Percentiles rank a stretch among this genome's conserved stretches.
These are phyloP conservation scores for Paratilapia polleni DNA, from an alignment of 2,113 vertebrate species.

Conservation along the genomic window DNA sequence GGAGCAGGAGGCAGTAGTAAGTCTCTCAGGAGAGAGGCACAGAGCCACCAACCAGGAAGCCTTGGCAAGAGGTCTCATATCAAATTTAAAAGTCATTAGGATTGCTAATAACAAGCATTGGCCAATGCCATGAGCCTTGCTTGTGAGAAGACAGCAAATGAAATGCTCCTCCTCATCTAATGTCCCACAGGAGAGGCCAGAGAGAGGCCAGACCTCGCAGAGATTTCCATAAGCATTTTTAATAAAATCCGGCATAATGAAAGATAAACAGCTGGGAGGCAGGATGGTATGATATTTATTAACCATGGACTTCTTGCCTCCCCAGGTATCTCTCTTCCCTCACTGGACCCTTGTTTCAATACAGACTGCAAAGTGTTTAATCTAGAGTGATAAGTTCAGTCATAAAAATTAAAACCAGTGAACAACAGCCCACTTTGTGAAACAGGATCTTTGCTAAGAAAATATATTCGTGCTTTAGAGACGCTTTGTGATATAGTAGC, in stretches of 20 bases:
- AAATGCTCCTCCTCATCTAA: slow-evolving; percentile 61
- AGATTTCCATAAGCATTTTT: slow-evolving; percentile 69
- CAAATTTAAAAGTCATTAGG: slow-evolving; percentile 81
- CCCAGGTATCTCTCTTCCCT: slow-evolving; percentile 39
- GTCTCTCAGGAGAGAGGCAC: slow-evolving; percentile 62
- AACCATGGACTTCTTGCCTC: slow-evolving; percentile 40
- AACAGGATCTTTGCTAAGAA: slow-evolving; percentile 21
- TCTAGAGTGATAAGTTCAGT: slow-evolving; percentile 48
- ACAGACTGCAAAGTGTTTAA: slow-evolving; percentile 55
- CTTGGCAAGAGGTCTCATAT: slow-evolving; percentile 73
- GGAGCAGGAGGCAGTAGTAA: slow-evolving; percentile 67
- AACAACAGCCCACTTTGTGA: slow-evolving; percentile 7
- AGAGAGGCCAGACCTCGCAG: slow-evolving; percentile 46
- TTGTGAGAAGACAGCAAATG: slow-evolving; percentile 59
- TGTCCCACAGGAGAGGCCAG: slow-evolving; percentile 57
- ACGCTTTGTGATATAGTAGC: slow-evolving; percentile 7
- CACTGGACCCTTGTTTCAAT: slow-evolving; percentile 47
- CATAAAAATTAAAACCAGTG: slow-evolving; percentile 47
- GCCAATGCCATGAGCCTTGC: slow-evolving; percentile 48
- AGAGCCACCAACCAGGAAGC: slow-evolving; percentile 64
- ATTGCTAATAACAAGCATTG: slow-evolving; percentile 75
- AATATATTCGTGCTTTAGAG: slow-evolving; percentile 16
- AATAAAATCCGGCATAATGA: slow-evolving; percentile 69
- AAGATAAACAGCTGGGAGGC: slow-evolving; percentile 70
- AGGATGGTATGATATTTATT: slow-evolving; percentile 64